Conservation (phyloP, 1,140 invertebrate genomes). For the Spodoptera litura region DNA sequence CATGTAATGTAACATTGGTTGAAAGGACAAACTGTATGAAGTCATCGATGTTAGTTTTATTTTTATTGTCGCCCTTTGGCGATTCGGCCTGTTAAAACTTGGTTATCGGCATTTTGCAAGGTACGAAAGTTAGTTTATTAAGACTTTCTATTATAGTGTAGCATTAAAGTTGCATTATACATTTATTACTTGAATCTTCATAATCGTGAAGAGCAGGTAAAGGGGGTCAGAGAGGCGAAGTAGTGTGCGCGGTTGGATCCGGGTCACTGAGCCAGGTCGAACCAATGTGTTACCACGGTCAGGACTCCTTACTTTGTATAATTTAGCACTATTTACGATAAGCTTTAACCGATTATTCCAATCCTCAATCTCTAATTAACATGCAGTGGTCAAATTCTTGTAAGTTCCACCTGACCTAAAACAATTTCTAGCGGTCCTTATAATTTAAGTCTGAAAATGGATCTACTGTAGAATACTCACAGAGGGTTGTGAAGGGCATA, state of each 20-base stretch:
- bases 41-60: too few species aligned
- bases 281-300: slow-evolving; percentile 51
- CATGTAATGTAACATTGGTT: neutral
- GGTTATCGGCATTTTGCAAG: neutral
- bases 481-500: too few species aligned
- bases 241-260: slow-evolving; percentile 53
- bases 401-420: neutral
- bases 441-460: too few species aligned
- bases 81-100: slow-evolving; percentile 4
- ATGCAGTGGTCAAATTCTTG: neutral
- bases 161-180: slow-evolving; percentile 1
- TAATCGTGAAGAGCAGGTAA: slow-evolving; percentile 54
- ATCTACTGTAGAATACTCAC: too few species aligned
- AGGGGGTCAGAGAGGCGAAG: slow-evolving; percentile 57
- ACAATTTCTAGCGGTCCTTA: neutral
- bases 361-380: neutral
- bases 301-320: slow-evolving; percentile 41
- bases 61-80: neutral
- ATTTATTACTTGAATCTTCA: neutral
- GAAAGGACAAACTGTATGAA: neutral
- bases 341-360: too few species aligned
- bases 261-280: slow-evolving; percentile 70
- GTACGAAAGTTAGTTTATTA: too few species aligned
- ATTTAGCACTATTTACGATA: neutral
- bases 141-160: neutral